Base-by-base conservation (phyloP, 2,888 invertebrate genomes). In the Mythimna vitellina region DNA sequence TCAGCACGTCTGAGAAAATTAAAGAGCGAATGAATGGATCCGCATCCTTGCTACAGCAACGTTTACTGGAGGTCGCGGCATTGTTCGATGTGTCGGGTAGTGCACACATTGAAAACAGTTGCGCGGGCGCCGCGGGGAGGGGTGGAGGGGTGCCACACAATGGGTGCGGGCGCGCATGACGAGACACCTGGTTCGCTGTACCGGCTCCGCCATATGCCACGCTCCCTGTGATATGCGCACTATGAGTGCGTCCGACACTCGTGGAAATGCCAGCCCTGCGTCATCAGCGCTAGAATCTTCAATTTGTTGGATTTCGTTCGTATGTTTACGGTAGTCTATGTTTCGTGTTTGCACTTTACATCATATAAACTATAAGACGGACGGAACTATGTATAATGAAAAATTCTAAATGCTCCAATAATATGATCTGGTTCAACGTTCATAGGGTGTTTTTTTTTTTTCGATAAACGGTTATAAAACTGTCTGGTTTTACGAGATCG, bases 111-210 rank as follows among this genome's bases (percentile, higher is more conserved):
- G 86, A 86, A 84, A 86, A 86, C 85, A 86, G 85, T 86, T 83
- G 86, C 84, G 73, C 80, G 76, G 76, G 81, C 66, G 61, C 86
- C 81, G 84, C 83, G 82, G 86, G 86, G 86, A 84, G 78, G 85
- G 74, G 77, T 84, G 85, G 86, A 85, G 79, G 86, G 76, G 78
- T 84, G 86, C 83, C 67, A 88, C 85, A 95, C 95, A 96, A 96
- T 95, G 92, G 94, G 96, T 94, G 95, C 95, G 94, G 89, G 94
- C 92, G 95, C 94, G 95, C 96, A 95, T 96, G 95, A 96, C 96
- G 96, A 88, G 89, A 84, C 96, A 96, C 95, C 96, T 96, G 96
- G 96, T 90, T 89, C 89, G 92, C 90, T 89, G 89, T 95, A 95
- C 95, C 92, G 95, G 94, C 93, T 92, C 88, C 88, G 92, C 95